These are phyloP conservation scores for Drosophila histrio DNA, from an alignment of 2,888 invertebrate genomes.

Conservation along the genomic window DNA sequence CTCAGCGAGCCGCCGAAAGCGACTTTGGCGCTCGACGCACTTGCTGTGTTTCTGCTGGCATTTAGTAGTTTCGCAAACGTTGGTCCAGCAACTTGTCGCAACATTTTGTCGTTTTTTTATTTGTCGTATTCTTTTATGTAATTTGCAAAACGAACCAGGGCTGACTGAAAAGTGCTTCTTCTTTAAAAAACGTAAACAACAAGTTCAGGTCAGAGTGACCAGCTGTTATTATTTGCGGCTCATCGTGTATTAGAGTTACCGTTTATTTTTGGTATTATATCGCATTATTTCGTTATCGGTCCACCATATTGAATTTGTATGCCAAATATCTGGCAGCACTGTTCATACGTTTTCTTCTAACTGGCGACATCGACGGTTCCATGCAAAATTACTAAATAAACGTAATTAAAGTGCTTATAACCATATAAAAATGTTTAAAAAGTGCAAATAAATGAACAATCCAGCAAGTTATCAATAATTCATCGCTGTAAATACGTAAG, in stretches of 20 bases:
- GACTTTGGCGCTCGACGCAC: conserved; percentile 15
- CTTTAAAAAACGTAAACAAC: conserved; percentile 50
- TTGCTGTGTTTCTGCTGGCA: conserved; percentile 33
- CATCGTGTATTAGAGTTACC: conserved; percentile 7
- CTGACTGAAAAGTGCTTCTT: conserved; percentile 39
- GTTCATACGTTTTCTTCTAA: conserved; percentile 41
- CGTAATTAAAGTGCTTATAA: conserved; percentile 59
- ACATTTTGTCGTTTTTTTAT: conserved; percentile 44
- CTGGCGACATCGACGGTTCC: conserved; percentile 45
- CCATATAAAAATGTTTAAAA: conserved; percentile 58
- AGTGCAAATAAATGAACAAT: conserved; percentile 71
- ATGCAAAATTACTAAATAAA: conserved; percentile 56
- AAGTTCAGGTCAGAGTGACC: conserved; percentile 4
- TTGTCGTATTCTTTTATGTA: conserved; percentile 47
- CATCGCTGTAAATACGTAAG: conserved; percentile 46
- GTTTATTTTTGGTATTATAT: conserved; percentile 12
- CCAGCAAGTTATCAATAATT: conserved; percentile 58
- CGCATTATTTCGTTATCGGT: conserved; percentile 9
- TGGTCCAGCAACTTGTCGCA: conserved; percentile 49
- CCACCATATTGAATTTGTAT: conserved; percentile 69
- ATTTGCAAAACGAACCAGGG: conserved; percentile 58
- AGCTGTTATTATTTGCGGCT: neutral
- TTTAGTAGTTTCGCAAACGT: conserved; percentile 43
- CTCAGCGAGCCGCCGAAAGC: conserved; percentile 46
- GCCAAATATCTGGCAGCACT: conserved; percentile 37